Evolutionary conservation across 2,113 vertebrate species (phyloP).

Genomic region (Jaculus jaculus): DNA sequence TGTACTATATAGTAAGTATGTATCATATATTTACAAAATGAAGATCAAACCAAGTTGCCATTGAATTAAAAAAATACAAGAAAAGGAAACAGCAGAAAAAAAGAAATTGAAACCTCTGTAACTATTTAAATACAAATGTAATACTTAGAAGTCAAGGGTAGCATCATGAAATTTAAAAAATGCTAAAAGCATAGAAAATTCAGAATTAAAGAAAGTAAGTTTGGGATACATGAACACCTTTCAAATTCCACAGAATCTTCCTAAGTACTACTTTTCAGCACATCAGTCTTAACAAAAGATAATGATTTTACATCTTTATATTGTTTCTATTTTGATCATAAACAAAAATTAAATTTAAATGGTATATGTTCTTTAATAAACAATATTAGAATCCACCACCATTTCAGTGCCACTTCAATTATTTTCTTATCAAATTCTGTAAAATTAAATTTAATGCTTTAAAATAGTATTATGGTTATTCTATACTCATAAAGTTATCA

Average conservation of each 20-base stretch:
- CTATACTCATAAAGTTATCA: neutral
- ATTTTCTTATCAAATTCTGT: neutral
- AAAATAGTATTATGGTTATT: neutral
- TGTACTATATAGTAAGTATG: neutral
- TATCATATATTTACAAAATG: neutral
- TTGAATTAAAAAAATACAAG: neutral
- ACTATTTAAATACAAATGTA: conserved; percentile 14
- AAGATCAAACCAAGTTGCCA: neutral
- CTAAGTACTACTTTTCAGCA: neutral
- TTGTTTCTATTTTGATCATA: neutral
- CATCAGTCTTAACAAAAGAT: neutral
- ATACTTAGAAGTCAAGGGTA: neutral
- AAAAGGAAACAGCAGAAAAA: fast-evolving
- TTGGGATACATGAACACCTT: neutral
- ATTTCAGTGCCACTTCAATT: neutral
- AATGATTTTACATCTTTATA: neutral
- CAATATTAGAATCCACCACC: neutral
- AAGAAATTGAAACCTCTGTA: neutral
- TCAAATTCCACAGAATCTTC: neutral
- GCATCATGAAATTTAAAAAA: neutral
- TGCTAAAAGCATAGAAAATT: neutral
- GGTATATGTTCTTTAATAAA: neutral
- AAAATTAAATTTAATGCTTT: conserved; percentile 17
- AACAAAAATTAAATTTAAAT: conserved; percentile 13
- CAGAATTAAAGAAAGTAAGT: neutral